These are phyloP conservation scores for Microcebus lehilahytsara DNA, from an alignment of 2,113 vertebrate genomes.

Conservation along the genomic window DNA sequence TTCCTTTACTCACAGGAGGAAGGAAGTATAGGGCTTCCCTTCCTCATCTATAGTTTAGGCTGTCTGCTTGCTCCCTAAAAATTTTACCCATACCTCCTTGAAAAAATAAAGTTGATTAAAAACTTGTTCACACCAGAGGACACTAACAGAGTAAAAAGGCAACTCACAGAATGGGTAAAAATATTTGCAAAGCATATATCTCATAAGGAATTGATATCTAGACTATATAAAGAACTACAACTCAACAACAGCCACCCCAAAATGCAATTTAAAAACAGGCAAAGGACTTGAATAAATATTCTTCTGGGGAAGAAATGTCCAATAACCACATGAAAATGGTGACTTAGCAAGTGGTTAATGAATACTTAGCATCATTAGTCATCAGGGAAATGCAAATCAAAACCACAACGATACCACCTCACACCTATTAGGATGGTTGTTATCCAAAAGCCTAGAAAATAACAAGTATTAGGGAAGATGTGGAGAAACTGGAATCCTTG, in stretches of 20 bases:
- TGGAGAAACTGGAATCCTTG: background rate
- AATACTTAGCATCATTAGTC: background rate
- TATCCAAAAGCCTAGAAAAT: background rate
- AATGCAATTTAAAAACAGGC: background rate
- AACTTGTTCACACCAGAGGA: background rate
- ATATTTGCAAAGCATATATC: background rate
- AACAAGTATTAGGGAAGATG: background rate
- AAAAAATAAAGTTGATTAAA: conserved; percentile 31
- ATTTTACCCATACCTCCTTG: background rate
- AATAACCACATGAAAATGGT: background rate
- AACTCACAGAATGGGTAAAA: background rate
- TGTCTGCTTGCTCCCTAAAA: background rate
- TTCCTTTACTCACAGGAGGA: background rate
- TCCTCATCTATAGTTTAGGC: background rate
- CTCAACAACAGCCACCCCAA: background rate
- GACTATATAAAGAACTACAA: background rate
- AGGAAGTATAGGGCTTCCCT: background rate
- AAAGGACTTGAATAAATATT: conserved; percentile 11
- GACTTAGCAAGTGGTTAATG: too few relatives aligned
- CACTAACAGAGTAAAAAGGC: background rate
- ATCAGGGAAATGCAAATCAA: background rate
- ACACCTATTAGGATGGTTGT: background rate
- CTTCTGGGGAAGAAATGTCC: background rate
- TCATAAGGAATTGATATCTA: background rate
- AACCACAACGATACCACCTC: background rate